Base-by-base conservation (phyloP, 2,113 vertebrate species). In the Notarius lentiginosus region DNA sequence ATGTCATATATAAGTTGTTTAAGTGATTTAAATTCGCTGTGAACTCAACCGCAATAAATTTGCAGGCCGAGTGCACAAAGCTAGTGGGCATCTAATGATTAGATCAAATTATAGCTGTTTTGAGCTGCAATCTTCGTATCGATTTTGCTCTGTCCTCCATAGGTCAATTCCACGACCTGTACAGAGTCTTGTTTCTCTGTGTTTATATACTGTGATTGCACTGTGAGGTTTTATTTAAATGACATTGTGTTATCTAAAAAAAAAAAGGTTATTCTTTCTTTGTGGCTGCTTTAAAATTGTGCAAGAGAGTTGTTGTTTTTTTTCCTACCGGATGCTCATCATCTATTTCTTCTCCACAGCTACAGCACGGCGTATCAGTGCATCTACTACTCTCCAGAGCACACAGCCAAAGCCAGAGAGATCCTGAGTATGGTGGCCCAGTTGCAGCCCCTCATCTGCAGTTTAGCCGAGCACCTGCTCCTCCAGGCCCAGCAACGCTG, bases 351-450 rank as follows among this genome's bases (percentile, higher is more conserved):
- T 18, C 86, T 70, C 90, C 30, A 65, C 91, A 95, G 95, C 91
- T 96, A 92, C 95, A 99, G 97, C 93, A 98, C 97, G 68, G 96
- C 97, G 41, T 99, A 98, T 94, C 98, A 99, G 93, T 99, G 97
- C 92, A 99, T 99, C 96, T 99, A 99, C 95, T 99, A 99, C 94
- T 97, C 98, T 92, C 98, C 98, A 83, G 97, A 99, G 95, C 97
- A 98, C 94, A 99, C 97, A 90, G 96, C 97, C 87, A 98, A 97
- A 94, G 98, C 98, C 89, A 97, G 97, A 91, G 97, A 98, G 95
- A 97, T 99, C 84, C 97, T 99, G 91, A 96, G 96, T 94, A 96
- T 95, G 93, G 95, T 99, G 93, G 96, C 94, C 92, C 96, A 96
- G 86, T 96, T 99, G 22, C 97, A 98, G 18, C 98, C 97, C 87